These are phyloP conservation scores for Pachyseris speciosa DNA, from an alignment of 64 coral and sea anemone genomes.

Conservation along the genomic window DNA sequence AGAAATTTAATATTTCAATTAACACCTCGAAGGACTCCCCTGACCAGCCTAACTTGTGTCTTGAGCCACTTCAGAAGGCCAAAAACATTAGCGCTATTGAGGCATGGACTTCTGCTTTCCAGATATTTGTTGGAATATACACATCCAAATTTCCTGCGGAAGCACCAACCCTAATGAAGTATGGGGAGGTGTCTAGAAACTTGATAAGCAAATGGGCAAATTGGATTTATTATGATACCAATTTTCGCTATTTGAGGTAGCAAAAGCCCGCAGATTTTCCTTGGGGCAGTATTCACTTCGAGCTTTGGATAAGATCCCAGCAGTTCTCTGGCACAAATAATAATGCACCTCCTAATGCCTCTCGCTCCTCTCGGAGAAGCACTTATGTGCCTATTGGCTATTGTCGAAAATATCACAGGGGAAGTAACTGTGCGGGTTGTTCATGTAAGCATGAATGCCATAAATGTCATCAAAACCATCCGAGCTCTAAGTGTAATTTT, in stretches of 20 bases:
- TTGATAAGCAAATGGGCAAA: conserved; percentile 8
- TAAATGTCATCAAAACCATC: conserved; percentile 26
- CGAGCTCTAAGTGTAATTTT: background rate
- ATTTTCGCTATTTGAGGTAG: conserved; percentile 14
- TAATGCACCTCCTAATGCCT: background rate
- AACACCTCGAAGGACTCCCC: background rate
- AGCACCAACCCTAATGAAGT: conserved; percentile 14
- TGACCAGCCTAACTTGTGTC: background rate
- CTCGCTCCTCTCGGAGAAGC: background rate
- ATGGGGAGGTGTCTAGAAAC: conserved; percentile 13
- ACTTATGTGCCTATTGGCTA: background rate
- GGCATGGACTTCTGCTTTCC: conserved; percentile 26
- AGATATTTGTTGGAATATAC: conserved; percentile 12
- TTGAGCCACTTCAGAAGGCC: conserved; percentile 10
- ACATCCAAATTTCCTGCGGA: background rate
- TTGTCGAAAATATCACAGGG: background rate
- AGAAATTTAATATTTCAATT: background rate
- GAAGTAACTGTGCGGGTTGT: conserved; percentile 26
- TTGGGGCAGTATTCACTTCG: conserved; percentile 24
- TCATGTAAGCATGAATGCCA: conserved; percentile 19
- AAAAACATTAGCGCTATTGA: conserved; percentile 16
- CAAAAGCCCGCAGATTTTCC: background rate
- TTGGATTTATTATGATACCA: conserved; percentile 7
- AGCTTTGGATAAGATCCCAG: conserved; percentile 18
- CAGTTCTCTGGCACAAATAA: background rate